A percentile compares a stretch with the other conserved stretches of the same genome.
phyloP scores from a whole-genome alignment of 2,113 vertebrate genomes.

The Mus pahari region DNA sequence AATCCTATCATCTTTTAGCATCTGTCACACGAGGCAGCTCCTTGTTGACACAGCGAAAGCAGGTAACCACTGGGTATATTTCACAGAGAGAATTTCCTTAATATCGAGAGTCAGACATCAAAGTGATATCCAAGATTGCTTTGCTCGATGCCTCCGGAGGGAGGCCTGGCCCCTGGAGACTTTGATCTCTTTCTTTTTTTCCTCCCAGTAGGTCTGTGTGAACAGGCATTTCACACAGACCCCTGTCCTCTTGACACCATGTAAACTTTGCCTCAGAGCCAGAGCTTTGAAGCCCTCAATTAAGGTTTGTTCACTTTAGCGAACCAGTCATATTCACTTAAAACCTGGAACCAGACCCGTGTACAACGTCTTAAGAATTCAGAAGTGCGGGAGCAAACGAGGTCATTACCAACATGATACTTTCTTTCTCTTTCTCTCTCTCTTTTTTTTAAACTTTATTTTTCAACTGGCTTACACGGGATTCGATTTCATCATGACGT shows the following conservation, averaged over 20 bases:
- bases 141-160: background rate
- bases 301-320: slow-evolving; percentile 33
- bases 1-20: background rate
- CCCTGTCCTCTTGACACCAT: background rate
- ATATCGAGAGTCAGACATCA: slow-evolving; percentile 4
- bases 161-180: background rate
- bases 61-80: background rate
- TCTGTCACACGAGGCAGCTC: background rate
- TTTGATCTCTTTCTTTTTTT: slow-evolving; percentile 30
- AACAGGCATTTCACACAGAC: background rate
- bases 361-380: background rate
- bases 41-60: background rate
- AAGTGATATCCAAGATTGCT: background rate
- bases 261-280: background rate
- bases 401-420: background rate
- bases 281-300: background rate
- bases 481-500: background rate
- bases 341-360: slow-evolving; percentile 15
- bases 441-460: background rate
- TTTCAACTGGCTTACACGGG: background rate
- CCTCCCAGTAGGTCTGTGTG: slow-evolving; percentile 3
- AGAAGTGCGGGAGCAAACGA: background rate
- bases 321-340: slow-evolving; percentile 1
- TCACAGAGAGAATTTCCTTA: background rate
- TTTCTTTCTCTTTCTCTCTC: background rate